Conservation (phyloP, 2,113 vertebrate genomes). For the Condylura cristata region DNA sequence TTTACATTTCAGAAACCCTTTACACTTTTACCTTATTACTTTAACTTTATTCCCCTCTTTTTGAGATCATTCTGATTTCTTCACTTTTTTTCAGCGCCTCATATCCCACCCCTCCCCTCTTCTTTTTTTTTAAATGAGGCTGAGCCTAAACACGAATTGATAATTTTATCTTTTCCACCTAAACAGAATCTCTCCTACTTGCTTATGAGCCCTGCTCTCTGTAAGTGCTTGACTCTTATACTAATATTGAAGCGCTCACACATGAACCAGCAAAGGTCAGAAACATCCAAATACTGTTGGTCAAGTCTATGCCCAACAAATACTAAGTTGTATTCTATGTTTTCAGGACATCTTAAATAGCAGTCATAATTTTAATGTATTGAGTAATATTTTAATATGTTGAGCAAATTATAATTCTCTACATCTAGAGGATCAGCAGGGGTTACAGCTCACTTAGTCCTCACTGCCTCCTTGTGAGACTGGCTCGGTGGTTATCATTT, state of each 20-base stretch:
- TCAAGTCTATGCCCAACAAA: not conserved
- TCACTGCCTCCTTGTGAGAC: slow-evolving; percentile 12
- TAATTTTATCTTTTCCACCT: not conserved
- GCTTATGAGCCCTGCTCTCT: not conserved
- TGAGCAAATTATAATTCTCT: not conserved
- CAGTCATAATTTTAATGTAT: not conserved
- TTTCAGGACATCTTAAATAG: slow-evolving; percentile 5
- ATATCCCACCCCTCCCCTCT: not conserved
- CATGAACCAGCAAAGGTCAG: not conserved
- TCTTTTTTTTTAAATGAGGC: not conserved
- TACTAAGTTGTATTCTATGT: not conserved
- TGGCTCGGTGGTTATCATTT: not conserved
- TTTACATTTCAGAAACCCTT: not conserved
- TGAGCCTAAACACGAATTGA: not conserved
- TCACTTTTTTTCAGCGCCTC: not conserved
- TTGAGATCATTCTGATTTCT: not conserved
- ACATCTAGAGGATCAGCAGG: not conserved
- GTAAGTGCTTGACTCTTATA: not conserved
- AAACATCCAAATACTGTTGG: not conserved
- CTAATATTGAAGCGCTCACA: not conserved
- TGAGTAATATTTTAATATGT: not conserved
- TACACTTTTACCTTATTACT: not conserved
- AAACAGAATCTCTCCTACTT: not conserved
- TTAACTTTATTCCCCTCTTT: not conserved
- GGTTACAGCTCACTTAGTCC: not conserved